Base-by-base conservation (phyloP, 2,888 invertebrate genomes). In the Apodemia hepburni region DNA sequence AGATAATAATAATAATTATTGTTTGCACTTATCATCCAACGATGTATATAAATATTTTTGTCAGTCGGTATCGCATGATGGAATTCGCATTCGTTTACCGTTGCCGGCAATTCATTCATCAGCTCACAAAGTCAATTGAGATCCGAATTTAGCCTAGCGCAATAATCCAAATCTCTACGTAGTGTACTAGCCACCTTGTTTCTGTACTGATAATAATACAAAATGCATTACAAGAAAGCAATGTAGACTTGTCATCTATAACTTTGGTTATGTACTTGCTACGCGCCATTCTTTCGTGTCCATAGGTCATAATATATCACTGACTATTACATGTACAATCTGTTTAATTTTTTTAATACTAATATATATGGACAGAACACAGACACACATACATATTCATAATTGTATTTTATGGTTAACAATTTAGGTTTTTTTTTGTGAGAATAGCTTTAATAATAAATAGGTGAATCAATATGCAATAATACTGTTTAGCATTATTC, bases 51-150 rank as follows among this genome's bases (percentile, higher is more conserved):
- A 62, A 64, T 35, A 61, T 51, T 64, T 67, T 69, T 68, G 72
- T 75, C 73, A 70, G 68, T 77, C 73, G 74, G 70, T 74, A 74
- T 63, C 68, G 68, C 69, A 74, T 71, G 73, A 75, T 72, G 80
- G 76, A 70, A 65, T 70, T 67, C 67, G 68, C 69, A 71, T 67
- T 69, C 71, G 70, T 73, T 77, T 75, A 75, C 75, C 72, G 73
- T 73, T 75, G 72, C 73, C 70, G 78, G 77, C 77, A 71, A 77
- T 82, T 79, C 80, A 82, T 84, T 82, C 80, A 83, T 80, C 78
- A 79, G 73, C 78, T 79, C 82, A 80, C 83, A 85, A 82, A 85
- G 82, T 84, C 82, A 83, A 85, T 86, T 84, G 79, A 73, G 81
- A 76, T 82, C 82, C 84, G 72, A 82, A 85, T 86, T 84, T 85